Base-by-base conservation (phyloP, 2,797 vertebrate species). In the Pampus argenteus region DNA sequence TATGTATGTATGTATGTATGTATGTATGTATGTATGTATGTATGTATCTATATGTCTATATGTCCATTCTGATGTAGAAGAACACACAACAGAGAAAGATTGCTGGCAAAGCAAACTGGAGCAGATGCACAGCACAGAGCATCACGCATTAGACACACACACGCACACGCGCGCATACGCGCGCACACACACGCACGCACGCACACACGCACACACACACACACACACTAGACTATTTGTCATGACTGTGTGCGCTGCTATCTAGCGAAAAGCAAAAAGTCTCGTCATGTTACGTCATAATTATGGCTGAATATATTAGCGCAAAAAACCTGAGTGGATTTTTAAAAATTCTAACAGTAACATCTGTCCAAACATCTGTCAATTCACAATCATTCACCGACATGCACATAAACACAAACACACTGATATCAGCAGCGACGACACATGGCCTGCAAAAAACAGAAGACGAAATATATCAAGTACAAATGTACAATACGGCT, bases 91-190 rank as follows among this genome's bases (percentile, higher is more conserved):
- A 28, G 42, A 22, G 20, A 29, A 64, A 28, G 40, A 50, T 51
- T 9, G 47, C 48, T 55, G 52, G 71, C 65, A 65, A 61, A 85
- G 79, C 75, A 81, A 72, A 85, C 25, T 63, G 56, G 59, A 82
- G 66, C 60, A 79, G 76, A 79, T 74, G 69, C 58, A 73, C 69
- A 75, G 55, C 3, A 9, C 55, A 73, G 17, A 18, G 31, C 65
- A 64, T 54, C 52, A 48, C 40, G 61, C 50, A 63, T n/a, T n/a
- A n/a, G n/a, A n/a, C 15, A 45, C 38, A 45, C 38, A 40, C 71
- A 18, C 36, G 18, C 48, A 68, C 65, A 38, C 49, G 52, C 23
- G 18, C 56, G 25, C 42, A 20, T 17, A 66, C 60, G 42, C 52
- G 40, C 50, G 66, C 52, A 44, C 22, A 64, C 28, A 34, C 40